phyloP scores from a whole-genome alignment of 1,140 invertebrate species.

The Drosophila jambulina region DNA sequence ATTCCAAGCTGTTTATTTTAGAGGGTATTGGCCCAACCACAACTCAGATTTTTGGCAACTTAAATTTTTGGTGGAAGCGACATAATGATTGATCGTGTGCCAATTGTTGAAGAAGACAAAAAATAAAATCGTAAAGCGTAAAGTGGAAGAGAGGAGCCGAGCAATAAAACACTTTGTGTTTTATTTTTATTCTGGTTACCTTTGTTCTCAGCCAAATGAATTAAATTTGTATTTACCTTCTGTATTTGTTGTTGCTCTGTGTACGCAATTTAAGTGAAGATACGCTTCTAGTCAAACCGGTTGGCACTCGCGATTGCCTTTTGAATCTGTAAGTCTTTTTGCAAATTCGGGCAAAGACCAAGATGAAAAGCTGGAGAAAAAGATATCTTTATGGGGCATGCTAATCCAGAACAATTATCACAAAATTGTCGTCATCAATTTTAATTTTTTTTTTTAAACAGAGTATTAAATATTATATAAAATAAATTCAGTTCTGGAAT shows the following conservation, averaged over 20 bases:
- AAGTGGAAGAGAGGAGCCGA: constrained; percentile 6
- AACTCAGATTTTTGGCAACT: constrained; percentile 4
- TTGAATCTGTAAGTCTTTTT: constrained; percentile 27
- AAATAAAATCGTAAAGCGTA: neutral
- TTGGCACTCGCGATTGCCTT: constrained; percentile 11
- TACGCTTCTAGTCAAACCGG: constrained; percentile 54
- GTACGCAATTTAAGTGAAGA: constrained; percentile 50
- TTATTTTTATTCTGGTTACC: constrained; percentile 15
- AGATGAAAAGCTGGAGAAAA: neutral
- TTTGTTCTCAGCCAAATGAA: constrained; percentile 42
- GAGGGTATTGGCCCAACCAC: constrained; percentile 25
- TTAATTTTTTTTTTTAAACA: no score
- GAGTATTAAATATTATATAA: no score
- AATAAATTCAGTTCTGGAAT: no score
- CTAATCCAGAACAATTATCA: neutral
- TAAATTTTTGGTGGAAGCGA: constrained; percentile 19
- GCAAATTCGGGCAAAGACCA: neutral
- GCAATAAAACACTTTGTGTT: constrained; percentile 43
- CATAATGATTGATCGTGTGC: constrained; percentile 64
- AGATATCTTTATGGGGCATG: neutral
- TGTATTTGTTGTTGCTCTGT: constrained; percentile 22
- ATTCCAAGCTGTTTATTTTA: neutral
- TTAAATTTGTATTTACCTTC: constrained; percentile 42
- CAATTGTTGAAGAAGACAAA: constrained; percentile 30
- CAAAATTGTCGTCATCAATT: no score